A percentile compares a stretch with the other conserved stretches of the same genome.
phyloP scores from a whole-genome alignment of 2,797 vertebrate genomes.

The Hippopotamyrus pictus region DNA sequence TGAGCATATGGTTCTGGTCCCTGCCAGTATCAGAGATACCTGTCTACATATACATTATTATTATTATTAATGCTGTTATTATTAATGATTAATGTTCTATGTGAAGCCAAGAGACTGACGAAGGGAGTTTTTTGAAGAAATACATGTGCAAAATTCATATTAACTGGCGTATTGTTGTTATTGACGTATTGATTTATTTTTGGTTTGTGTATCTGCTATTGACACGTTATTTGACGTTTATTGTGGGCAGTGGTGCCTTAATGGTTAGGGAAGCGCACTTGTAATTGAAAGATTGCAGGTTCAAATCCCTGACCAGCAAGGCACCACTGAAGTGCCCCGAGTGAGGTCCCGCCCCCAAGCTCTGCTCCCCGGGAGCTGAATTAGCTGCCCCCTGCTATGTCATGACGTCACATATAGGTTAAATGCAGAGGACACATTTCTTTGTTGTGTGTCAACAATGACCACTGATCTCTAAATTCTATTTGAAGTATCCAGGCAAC shows the following conservation, averaged over 20 bases:
- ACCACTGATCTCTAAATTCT: not conserved
- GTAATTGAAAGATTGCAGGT: too few species aligned
- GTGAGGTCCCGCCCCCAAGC: too few species aligned
- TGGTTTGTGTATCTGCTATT: not conserved
- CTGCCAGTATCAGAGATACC: not conserved
- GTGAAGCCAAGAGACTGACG: not conserved
- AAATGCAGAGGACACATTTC: too few species aligned
- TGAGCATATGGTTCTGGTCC: not conserved
- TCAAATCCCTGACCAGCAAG: too few species aligned
- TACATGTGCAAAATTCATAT: not conserved
- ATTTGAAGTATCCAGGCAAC: not conserved
- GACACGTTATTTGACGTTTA: not conserved
- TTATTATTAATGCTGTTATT: not conserved
- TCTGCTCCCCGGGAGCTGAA: too few species aligned
- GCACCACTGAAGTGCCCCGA: too few species aligned
- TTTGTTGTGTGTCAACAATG: too few species aligned
- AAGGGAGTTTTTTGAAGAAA: not conserved
- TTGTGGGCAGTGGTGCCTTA: too few species aligned
- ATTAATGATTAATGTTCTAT: not conserved
- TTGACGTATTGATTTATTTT: not conserved
- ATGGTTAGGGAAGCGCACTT: too few species aligned
- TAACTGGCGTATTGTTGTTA: not conserved
- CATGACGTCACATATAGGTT: too few species aligned
- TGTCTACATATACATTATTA: not conserved
- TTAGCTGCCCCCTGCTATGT: too few species aligned